Conservation (phyloP, 2,888 invertebrate species). For the Cheilosia scutellata region DNA sequence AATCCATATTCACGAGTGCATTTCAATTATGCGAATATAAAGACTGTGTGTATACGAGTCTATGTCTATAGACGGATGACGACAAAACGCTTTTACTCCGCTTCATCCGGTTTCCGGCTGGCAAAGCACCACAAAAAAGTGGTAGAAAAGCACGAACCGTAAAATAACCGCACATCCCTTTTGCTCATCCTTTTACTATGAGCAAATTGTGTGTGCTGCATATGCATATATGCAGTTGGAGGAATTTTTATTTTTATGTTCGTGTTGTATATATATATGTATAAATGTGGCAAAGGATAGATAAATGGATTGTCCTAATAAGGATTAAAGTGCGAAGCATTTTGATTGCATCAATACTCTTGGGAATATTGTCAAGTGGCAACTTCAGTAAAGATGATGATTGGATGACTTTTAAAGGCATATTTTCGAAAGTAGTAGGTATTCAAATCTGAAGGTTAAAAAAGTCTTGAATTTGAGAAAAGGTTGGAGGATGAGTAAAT, state of each 20-base stretch:
- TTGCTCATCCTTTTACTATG: slow-evolving; percentile 6
- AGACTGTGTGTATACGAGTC: not conserved
- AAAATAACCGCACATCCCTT: slow-evolving; percentile 60
- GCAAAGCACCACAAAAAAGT: slow-evolving; percentile 31
- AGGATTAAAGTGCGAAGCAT: slow-evolving; percentile 28
- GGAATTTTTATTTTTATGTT: not conserved
- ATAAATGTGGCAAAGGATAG: not conserved
- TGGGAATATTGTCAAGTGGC: not conserved
- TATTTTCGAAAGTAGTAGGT: no score
- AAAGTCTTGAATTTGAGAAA: no score
- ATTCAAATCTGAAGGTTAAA: no score
- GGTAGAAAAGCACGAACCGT: slow-evolving; percentile 43
- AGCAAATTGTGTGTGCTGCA: slow-evolving; percentile 13
- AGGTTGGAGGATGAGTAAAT: no score
- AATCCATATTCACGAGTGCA: slow-evolving; percentile 32
- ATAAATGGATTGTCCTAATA: slow-evolving; percentile 31
- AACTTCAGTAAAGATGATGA: not conserved
- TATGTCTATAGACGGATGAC: not conserved
- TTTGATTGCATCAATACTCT: slow-evolving; percentile 25
- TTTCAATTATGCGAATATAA: slow-evolving; percentile 64
- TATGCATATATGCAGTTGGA: slow-evolving; percentile 7
- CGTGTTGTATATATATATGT: not conserved
- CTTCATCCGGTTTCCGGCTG: slow-evolving; percentile 63
- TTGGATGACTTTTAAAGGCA: not conserved
- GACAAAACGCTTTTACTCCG: slow-evolving; percentile 60